phyloP scores from a whole-genome alignment of 37 sponge, comb jelly and placozoan species.

The Tethya wilhelma region DNA sequence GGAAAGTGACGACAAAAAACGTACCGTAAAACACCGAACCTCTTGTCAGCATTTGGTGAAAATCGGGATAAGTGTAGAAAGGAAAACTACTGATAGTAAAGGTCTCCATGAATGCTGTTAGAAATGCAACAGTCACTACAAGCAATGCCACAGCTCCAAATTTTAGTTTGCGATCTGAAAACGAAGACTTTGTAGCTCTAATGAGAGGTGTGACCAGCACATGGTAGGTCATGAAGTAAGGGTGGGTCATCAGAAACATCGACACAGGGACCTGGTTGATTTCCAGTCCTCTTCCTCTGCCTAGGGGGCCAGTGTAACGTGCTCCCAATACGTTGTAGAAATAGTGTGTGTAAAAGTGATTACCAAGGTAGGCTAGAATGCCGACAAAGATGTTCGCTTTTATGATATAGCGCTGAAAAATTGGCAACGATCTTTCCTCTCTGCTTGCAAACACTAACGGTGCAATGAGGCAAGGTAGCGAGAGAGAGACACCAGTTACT shows the following conservation, averaged over 20 bases:
- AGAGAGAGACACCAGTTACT: conserved; percentile 7
- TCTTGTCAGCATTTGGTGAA: conserved; percentile 52
- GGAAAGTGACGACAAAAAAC: conserved; percentile 68
- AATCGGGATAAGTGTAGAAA: conserved; percentile 70
- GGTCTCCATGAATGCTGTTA: conserved; percentile 60
- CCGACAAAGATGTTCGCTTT: conserved; percentile 67
- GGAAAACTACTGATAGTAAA: conserved; percentile 74
- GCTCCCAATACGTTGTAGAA: conserved; percentile 69
- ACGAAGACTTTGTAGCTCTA: neutral
- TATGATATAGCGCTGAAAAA: conserved; percentile 35
- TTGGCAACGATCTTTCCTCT: conserved; percentile 35
- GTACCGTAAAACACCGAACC: conserved; percentile 67
- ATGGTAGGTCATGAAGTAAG: conserved; percentile 68
- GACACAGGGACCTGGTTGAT: conserved; percentile 57
- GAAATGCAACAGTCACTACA: too few relatives aligned
- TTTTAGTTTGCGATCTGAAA: too few relatives aligned
- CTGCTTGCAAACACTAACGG: conserved; percentile 39
- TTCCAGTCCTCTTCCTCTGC: conserved; percentile 29
- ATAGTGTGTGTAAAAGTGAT: conserved; percentile 76
- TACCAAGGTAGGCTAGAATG: conserved; percentile 53
- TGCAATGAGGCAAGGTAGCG: conserved; percentile 27
- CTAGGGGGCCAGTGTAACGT: conserved; percentile 62
- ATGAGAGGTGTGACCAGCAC: conserved; percentile 21
- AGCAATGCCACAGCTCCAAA: too few relatives aligned
- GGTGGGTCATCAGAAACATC: conserved; percentile 74